These are phyloP conservation scores for Promerops cafer DNA, from an alignment of 2,113 vertebrate genomes.

Conservation along the genomic window DNA sequence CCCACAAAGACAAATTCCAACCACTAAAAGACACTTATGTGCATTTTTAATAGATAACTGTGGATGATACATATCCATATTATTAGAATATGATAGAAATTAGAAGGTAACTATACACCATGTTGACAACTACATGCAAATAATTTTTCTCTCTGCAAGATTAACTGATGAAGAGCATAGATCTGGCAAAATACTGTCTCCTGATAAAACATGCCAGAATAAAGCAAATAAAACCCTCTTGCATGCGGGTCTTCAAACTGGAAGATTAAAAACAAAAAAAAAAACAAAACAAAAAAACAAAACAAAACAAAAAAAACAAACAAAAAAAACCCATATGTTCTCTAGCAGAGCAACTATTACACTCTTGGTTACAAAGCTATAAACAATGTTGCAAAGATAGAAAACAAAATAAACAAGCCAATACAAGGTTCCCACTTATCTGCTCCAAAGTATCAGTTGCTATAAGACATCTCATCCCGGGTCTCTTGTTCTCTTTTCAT, in stretches of 20 bases:
- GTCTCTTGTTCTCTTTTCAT: neutral
- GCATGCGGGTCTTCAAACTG: neutral
- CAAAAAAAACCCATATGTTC: fast-evolving
- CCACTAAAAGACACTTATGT: neutral
- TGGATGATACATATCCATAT: neutral
- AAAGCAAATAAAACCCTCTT: neutral
- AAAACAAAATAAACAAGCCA: neutral
- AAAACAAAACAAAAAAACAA: neutral
- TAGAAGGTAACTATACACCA: neutral
- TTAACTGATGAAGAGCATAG: neutral
- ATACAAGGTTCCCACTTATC: neutral
- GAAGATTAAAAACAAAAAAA: neutral
- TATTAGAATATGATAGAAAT: neutral
- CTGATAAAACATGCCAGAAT: neutral
- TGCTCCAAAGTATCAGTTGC: neutral
- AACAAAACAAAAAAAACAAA: neutral
- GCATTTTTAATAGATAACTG: neutral
- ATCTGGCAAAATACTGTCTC: neutral
- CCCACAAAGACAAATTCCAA: neutral
- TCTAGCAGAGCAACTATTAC: neutral
- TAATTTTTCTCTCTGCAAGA: neutral
- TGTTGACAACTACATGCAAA: neutral
- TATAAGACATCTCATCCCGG: neutral
- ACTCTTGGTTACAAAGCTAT: neutral
- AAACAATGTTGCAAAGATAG: neutral